phyloP scores from a whole-genome alignment of 2,888 invertebrate species.

The Drosophila emarginata region DNA sequence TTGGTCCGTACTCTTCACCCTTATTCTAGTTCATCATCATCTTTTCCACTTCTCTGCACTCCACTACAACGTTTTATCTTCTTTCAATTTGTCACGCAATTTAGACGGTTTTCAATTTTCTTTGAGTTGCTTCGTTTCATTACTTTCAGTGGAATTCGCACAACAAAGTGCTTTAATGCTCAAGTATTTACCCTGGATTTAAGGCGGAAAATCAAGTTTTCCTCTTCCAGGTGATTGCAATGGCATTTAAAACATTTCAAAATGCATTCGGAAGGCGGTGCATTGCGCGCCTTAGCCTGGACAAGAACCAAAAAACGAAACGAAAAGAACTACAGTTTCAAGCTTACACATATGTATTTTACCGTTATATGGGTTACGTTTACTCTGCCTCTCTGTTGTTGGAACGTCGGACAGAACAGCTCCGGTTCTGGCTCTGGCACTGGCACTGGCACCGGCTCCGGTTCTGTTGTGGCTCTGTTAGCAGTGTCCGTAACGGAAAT shows the following conservation, averaged over 20 bases:
- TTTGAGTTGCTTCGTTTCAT: slow-evolving; percentile 27
- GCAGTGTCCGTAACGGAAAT: slow-evolving; percentile 57
- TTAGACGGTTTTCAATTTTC: slow-evolving; percentile 48
- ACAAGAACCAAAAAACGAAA: slow-evolving; percentile 54
- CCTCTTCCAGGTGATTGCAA: neutral
- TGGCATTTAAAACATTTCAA: slow-evolving; percentile 36
- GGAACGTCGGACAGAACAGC: neutral
- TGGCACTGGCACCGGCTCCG: slow-evolving; percentile 5
- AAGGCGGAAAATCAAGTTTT: neutral
- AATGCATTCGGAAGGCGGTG: slow-evolving; percentile 53
- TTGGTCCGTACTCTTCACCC: neutral
- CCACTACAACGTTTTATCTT: neutral
- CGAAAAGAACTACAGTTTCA: slow-evolving; percentile 31
- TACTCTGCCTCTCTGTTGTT: slow-evolving; percentile 27
- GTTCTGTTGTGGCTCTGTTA: slow-evolving; percentile 71
- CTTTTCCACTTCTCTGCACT: neutral
- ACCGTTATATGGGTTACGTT: slow-evolving; percentile 9
- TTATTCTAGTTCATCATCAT: neutral
- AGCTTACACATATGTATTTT: slow-evolving; percentile 52
- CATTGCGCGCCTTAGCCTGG: slow-evolving; percentile 61
- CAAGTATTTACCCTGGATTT: neutral
- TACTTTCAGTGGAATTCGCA: neutral
- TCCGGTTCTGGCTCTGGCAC: slow-evolving; percentile 26
- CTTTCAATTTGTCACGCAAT: slow-evolving; percentile 54
- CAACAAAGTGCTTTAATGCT: neutral